A percentile compares a stretch with the other conserved stretches of the same genome.
phyloP scores from a whole-genome alignment of 92 coral and sea anemone species.

The Heteractis magnifica region DNA sequence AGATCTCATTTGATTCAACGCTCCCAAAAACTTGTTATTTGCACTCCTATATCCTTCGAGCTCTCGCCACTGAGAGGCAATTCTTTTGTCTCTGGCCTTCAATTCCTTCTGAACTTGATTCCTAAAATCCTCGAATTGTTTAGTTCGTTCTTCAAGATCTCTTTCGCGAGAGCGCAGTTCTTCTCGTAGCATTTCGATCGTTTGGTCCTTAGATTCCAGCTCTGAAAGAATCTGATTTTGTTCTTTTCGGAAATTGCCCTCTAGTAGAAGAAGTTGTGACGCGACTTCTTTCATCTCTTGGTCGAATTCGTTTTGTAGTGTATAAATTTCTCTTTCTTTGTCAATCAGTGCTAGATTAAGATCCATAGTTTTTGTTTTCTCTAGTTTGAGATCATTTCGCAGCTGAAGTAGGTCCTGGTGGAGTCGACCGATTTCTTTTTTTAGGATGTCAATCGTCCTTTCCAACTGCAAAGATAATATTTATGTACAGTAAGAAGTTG shows the following conservation, averaged over 20 bases:
- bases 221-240: constrained; percentile 58
- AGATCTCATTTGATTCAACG: constrained; percentile 57
- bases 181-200: constrained; percentile 47
- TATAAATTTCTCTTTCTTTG: constrained; percentile 48
- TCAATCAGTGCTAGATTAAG: constrained; percentile 59
- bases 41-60: constrained; percentile 63
- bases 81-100: constrained; percentile 42
- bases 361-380: constrained; percentile 54
- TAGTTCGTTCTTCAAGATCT: constrained; percentile 39
- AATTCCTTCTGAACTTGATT: constrained; percentile 35
- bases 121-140: constrained; percentile 49
- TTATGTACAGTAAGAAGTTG: neutral
- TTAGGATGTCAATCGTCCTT: constrained; percentile 36
- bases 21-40: constrained; percentile 63
- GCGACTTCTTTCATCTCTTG: constrained; percentile 63
- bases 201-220: constrained; percentile 48
- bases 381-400: constrained; percentile 53
- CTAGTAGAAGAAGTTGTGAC: constrained; percentile 59
- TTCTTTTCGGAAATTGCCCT: constrained; percentile 68
- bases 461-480: constrained; percentile 55
- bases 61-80: constrained; percentile 63
- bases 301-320: constrained; percentile 56
- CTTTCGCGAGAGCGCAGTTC: constrained; percentile 43
- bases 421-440: constrained; percentile 60
- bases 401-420: constrained; percentile 55